phyloP scores from a whole-genome alignment of 2,797 vertebrate genomes.

The Poeciliopsis turneri region DNA sequence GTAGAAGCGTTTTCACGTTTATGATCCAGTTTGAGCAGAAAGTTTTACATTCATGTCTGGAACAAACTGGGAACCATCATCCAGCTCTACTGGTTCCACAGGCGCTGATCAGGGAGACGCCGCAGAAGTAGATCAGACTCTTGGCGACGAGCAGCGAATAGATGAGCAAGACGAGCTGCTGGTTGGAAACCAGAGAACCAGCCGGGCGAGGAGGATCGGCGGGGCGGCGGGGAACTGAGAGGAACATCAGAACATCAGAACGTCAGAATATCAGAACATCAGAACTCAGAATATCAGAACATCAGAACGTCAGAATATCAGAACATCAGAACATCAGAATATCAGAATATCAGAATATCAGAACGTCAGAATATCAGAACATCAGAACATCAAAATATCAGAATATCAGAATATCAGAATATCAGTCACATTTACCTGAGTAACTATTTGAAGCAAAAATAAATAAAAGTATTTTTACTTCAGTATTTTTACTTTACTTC shows the following conservation, averaged over 20 bases:
- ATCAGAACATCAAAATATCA: no score
- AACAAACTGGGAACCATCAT: background rate
- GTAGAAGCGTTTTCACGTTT: background rate
- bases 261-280: no score
- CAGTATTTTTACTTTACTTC: no score
- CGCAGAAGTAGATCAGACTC: constrained; percentile 35
- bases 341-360: no score
- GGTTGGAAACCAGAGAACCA: background rate
- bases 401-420: no score
- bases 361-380: no score
- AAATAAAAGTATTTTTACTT: no score
- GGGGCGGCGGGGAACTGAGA: background rate
- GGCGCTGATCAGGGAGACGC: constrained; percentile 3
- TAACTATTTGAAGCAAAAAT: no score
- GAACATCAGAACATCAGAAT: no score
- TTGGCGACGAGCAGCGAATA: constrained; percentile 32
- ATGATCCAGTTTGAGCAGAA: background rate
- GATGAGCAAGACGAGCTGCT: constrained; percentile 5
- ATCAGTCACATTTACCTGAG: no score
- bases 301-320: no score
- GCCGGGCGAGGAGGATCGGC: background rate
- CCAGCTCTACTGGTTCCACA: background rate
- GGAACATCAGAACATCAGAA: background rate
- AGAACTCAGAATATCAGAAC: no score
- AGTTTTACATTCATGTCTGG: constrained; percentile 6